Evolutionary conservation across 2,113 vertebrate genomes (phyloP).

Genomic region (Rhegmatorhina hoffmannsi): DNA sequence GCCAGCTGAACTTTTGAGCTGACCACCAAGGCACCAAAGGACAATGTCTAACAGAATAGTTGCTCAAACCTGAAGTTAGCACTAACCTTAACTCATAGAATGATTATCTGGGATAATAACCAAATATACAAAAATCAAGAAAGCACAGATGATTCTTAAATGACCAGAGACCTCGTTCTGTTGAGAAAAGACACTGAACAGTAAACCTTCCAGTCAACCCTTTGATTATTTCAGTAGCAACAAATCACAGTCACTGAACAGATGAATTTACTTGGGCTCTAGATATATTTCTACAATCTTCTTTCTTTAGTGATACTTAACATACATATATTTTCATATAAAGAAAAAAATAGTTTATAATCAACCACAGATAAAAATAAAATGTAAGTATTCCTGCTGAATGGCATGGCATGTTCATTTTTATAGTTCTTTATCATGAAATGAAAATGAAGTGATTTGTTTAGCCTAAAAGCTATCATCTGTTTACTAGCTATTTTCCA

Average conservation of each 20-base stretch:
- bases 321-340: neutral
- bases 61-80: neutral
- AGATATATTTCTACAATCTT: neutral
- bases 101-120: neutral
- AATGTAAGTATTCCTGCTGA: neutral
- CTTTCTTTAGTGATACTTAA: neutral
- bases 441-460: neutral
- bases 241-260: neutral
- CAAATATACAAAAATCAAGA: neutral
- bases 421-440: neutral
- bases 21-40: neutral
- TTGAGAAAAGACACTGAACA: neutral
- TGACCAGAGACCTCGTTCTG: neutral
- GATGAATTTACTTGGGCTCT: neutral
- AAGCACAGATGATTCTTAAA: neutral
- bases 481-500: conserved; percentile 29
- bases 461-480: conserved; percentile 15
- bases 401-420: neutral
- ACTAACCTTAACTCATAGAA: neutral
- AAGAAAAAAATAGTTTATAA: neutral
- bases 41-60: neutral
- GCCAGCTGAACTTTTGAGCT: neutral
- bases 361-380: neutral
- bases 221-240: rapidly evolving
- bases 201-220: neutral